Conservation (phyloP, 2,888 invertebrate genomes). For the Acrobasis repandana region DNA sequence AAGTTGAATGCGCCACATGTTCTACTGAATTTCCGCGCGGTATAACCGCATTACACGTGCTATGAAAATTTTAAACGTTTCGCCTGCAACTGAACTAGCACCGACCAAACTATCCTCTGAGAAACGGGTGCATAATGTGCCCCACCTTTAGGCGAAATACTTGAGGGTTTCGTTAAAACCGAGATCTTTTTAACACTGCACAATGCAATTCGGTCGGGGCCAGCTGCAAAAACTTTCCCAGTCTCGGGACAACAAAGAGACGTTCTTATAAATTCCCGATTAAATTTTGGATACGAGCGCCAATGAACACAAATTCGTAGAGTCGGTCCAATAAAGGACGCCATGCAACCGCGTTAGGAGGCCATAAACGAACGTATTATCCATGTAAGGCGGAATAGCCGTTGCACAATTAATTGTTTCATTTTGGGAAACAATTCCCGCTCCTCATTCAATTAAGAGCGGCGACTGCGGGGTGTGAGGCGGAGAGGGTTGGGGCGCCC, state of each 20-base stretch:
- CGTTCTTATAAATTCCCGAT: slow-evolving; percentile 79
- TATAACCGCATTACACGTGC: slow-evolving; percentile 76
- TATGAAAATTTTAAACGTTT: slow-evolving; percentile 77
- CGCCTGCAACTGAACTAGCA: slow-evolving; percentile 61
- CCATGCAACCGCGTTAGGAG: slow-evolving; percentile 82
- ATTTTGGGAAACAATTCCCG: slow-evolving; percentile 84
- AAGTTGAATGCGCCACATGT: slow-evolving; percentile 76
- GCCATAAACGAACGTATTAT: slow-evolving; percentile 83
- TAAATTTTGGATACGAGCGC: slow-evolving; percentile 80
- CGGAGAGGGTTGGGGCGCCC: slow-evolving; percentile 50
- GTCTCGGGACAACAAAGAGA: slow-evolving; percentile 65
- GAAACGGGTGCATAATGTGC: slow-evolving; percentile 42
- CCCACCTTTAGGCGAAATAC: slow-evolving; percentile 46
- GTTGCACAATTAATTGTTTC: slow-evolving; percentile 84
- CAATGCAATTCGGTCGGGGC: slow-evolving; percentile 56
- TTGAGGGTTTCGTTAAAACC: slow-evolving; percentile 51
- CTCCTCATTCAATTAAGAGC: slow-evolving; percentile 84
- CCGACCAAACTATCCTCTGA: slow-evolving; percentile 40
- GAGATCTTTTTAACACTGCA: slow-evolving; percentile 60
- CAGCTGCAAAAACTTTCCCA: slow-evolving; percentile 70
- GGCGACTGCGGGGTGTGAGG: slow-evolving; percentile 70
- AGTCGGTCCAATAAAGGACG: slow-evolving; percentile 81
- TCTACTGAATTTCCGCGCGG: slow-evolving; percentile 65
- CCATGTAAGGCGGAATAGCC: slow-evolving; percentile 84
- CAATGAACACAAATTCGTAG: slow-evolving; percentile 82